Base-by-base conservation (phyloP, 2,888 invertebrate species). In the Trichopoda pennipes region DNA sequence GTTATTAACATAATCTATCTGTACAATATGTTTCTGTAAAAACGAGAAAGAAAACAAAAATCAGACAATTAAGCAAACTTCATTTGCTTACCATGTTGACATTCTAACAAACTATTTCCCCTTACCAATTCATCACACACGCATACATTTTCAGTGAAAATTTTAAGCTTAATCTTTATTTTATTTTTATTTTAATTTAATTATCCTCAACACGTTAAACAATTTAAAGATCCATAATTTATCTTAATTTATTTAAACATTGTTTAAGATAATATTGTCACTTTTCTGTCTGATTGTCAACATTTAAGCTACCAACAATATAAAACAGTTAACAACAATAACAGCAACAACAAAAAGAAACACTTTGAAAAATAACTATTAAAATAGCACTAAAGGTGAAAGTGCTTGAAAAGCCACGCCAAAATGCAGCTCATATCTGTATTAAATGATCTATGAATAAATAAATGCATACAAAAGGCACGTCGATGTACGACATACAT, bases 341-440 rank as follows among this genome's bases (percentile, higher is more conserved):
- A 38, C 14, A 49, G 28, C 4, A 55, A 56, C 21, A 56, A 53
- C n/a, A 47, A n/a, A n/a, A n/a, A n/a, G n/a, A n/a, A 49, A 23
- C 42, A 42, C 19, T 72, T 21, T 28, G 53, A 72, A 69, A 77
- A 63, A 60, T 56, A 60, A 47, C 58, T 58, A 61, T 58, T 68
- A 49, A 68, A 74, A 78, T 55, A 74, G 38, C 44, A 68, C 64
- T 51, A 75, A 73, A 78, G 83, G 77, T 66, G 69, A 83, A 84
- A 84, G 81, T 82, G 60, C 73, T 66, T 76, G 42, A 74, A 79
- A 82, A 61, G 79, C 82, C 82, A 82, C 82, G 79, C 82, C 82
- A 82, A 82, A 82, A 49, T 79, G 75, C 75, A 68, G 7, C 35
- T 70, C 75, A 72, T 79, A 82, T 82, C 82, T 72, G 38, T 68